Evolutionary conservation across 2,888 invertebrate genomes (phyloP), one percentile per base, ranked within the genome.

Genomic region (Drosophila mercatorum): DNA sequence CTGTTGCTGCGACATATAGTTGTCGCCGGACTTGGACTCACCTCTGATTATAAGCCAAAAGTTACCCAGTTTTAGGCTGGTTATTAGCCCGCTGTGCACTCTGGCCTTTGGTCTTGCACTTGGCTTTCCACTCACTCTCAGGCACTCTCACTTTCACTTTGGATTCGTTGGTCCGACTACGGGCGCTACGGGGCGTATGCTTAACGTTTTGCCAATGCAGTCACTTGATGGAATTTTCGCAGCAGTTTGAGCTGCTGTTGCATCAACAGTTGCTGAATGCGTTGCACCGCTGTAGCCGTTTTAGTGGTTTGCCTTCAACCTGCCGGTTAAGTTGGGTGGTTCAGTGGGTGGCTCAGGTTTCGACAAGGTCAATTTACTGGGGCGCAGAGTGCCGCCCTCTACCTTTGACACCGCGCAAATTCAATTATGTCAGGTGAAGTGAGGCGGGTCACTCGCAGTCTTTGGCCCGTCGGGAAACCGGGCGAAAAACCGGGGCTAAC

Each of bases 211-310:
- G 84, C 89, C 77, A 91, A 84, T 73, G 90, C 88, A 86, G 85
- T 88, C 78, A 75, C 80, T 83, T 85, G 90, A 68, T 88, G 88
- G 74, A 91, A 88, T 75, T 90, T 90, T 53, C 92, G 91, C 86
- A 93, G 89, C 92, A 92, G 73, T 84, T 93, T 92, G 71, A 91
- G 90, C 89, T 92, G 92, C 86, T 91, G 78, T 91, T 91, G 91
- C 90, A 92, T 92, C 81, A 92, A 91, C 89, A 92, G 83, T 91
- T 92, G 89, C 76, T 91, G 74, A 78, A 92, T 91, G 72, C 92
- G 89, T 85, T 92, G 91, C 91, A 91, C 90, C 80, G 91, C 90
- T 91, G 92, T 91, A 92, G 93, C 92, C 92, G 92, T 92, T 92
- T 89, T 92, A 90, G 71, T 75, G 75, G 67, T 80, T 80, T 89